Conservation (phyloP, 1,140 invertebrate genomes). For the Drosophila quadrilineata region DNA sequence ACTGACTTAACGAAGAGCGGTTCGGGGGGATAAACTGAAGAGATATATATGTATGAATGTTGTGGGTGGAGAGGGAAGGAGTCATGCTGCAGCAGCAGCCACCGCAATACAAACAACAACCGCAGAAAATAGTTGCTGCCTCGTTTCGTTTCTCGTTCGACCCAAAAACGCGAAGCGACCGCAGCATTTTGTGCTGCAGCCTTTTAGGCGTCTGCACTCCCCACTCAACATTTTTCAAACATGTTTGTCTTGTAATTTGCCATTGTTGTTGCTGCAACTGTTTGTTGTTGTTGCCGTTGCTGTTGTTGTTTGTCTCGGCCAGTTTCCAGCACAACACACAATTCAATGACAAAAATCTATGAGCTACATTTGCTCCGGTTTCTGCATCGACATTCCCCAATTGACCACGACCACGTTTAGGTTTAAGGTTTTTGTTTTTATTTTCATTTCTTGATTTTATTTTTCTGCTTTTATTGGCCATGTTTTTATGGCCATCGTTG, state of each 20-base stretch:
- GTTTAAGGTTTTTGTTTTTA: not conserved
- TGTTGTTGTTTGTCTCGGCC: constrained; percentile 40
- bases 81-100: constrained; percentile 51
- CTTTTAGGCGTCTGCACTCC: constrained; percentile 42
- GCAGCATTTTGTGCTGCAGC: constrained; percentile 29
- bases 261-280: not conserved
- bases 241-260: constrained; percentile 51
- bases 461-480: no score
- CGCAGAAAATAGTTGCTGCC: constrained; percentile 71
- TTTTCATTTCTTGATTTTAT: not conserved
- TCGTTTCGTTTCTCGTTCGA: no score
- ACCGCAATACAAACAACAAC: constrained; percentile 73
- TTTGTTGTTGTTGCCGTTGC: not conserved
- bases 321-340: constrained; percentile 52
- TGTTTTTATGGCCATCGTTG: no score
- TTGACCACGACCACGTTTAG: constrained; percentile 18
- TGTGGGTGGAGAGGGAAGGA: not conserved
- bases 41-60: no score
- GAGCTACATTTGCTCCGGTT: constrained; percentile 56
- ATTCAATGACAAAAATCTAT: constrained; percentile 68
- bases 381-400: no score
- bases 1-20: constrained; percentile 47
- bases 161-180: constrained; percentile 37
- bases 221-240: constrained; percentile 19
- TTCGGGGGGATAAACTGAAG: not conserved